Base-by-base conservation (phyloP, 2,888 invertebrate species). In the Monoplex corrugatus region DNA sequence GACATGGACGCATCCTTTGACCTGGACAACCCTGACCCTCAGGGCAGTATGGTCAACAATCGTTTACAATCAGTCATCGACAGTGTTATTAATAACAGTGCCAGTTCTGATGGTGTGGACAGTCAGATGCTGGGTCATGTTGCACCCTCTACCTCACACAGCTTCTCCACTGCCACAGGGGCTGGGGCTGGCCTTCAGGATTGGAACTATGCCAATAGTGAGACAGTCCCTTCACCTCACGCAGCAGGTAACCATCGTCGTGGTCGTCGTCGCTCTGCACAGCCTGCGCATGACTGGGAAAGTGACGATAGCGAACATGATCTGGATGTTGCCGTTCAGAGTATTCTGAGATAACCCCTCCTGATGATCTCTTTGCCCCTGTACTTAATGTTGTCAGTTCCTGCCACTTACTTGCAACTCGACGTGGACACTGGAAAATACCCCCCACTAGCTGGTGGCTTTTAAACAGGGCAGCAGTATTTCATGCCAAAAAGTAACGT, bases 1-100 rank as follows among this genome's bases (percentile, higher is more conserved):
- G 87, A 87, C 16, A 40, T 90, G 57, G 89, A 90, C 23, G 85
- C 89, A 16, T 90, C 90, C 43, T 90, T 90, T 72, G 89, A 89
- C n/a, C 87, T 84, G 28, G 90, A 90, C 82, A 57, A 50, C 35
- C 84, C 87, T 35, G 89, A 89, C 78, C 89, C 89, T 43, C 89
- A 89, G 44, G 86, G 90, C 83, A 88, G 89, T 57, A 90, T 91
- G 87, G 86, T 92, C 72, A 93, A 93, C 89, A 93, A 93, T 86
- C 93, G 98, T 95, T 98, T 98, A 91, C 98, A 98, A 95, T 97
- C 97, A 94, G 98, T 98, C 91, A 98, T 98, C 93, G 98, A 98
- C 95, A 97, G 97, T 94, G 98, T 98, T 94, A 96, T 98, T 91
- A 98, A 98, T 96, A 96, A 72, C 35, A 88, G 88, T 40, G 43